Base-by-base conservation (phyloP, 2,888 invertebrate species). In the Yponomeuta plumbellus region DNA sequence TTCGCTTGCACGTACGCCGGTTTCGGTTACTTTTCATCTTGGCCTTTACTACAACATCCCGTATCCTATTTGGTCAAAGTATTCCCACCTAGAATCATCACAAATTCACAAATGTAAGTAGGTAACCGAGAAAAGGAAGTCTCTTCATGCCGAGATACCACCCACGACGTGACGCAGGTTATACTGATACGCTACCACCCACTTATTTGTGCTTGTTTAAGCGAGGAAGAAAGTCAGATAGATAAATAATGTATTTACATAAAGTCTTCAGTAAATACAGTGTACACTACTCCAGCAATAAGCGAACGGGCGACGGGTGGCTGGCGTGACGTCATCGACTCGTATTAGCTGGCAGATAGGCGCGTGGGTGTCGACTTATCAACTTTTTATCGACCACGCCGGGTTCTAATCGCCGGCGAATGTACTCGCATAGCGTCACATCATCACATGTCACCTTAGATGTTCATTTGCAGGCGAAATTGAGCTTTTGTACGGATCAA, bases 351-450 rank as follows among this genome's bases (percentile, higher is more conserved):
- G 59, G 59, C 22, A 23, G 21, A 22, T 23, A 21, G 59, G 23
- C 59, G 44, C 64, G 64, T 56, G 65, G 56, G 57, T 20, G 65
- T 23, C 56, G 11, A 56, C 57, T 65, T 65, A 65, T 65, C 65
- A 57, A 65, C 23, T 65, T 26, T 65, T 65, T 65, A 65, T 65
- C 65, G 26, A 21, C n/a, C 63, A 62, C n/a, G 64, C n/a, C 63
- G 20, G 22, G 56, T 56, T 57, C 57, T 65, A 65, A 65, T 65
- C 65, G 34, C 57, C 17, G 34, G 21, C n/a, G 65, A 56, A 23
- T 23, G 59, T 59, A 13, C 17, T 34, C 34, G 5, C 34, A 34
- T 34, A 34, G 34, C 34, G 34, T 34, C 34, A 52, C 44, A 52
- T 39, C 39, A n/a, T n/a, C 44, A 44, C 44, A 6, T 52, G 8